These are phyloP conservation scores for Microctenopoma steveboyesi DNA, from an alignment of 2,797 vertebrate genomes.

Conservation along the genomic window DNA sequence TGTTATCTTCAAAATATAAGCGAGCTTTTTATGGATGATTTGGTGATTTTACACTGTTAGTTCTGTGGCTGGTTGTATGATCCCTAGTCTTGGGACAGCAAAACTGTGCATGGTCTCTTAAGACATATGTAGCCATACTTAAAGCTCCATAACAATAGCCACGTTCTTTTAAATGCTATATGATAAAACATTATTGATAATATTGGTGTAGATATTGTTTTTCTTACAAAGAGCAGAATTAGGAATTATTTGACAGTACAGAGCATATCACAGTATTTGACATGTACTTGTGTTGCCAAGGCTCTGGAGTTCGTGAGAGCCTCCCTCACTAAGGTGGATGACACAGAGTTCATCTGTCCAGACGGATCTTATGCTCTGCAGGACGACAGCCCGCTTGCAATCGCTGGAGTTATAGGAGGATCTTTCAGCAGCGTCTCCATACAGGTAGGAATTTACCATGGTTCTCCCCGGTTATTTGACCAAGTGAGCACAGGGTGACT, in stretches of 20 bases:
- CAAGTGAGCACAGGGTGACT: slow-evolving; percentile 20
- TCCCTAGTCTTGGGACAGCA: slow-evolving; percentile 32
- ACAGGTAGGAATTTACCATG: slow-evolving; percentile 85
- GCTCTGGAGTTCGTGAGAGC: slow-evolving; percentile 97
- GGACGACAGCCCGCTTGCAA: slow-evolving; percentile 93
- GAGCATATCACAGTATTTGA: neutral
- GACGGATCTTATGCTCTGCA: slow-evolving; percentile 96
- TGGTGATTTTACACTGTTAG: slow-evolving; percentile 34
- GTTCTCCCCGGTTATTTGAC: neutral
- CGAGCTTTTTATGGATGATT: slow-evolving; percentile 39
- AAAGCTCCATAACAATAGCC: slow-evolving; percentile 21
- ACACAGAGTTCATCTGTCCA: slow-evolving; percentile 98
- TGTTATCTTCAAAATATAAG: slow-evolving; percentile 50
- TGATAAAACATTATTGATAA: slow-evolving; percentile 1
- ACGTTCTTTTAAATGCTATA: slow-evolving; percentile 16
- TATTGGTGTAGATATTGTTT: slow-evolving; percentile 14
- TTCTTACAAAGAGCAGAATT: slow-evolving; percentile 16
- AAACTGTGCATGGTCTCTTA: slow-evolving; percentile 14
- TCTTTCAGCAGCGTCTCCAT: slow-evolving; percentile 99
- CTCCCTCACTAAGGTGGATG: slow-evolving; percentile 98
- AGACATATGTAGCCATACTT: slow-evolving; percentile 39
- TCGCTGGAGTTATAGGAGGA: slow-evolving; percentile 94
- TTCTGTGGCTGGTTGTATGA: slow-evolving; percentile 33
- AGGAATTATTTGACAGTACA: slow-evolving; percentile 28
- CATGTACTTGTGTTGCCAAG: slow-evolving; percentile 51